Percentiles rank a stretch among this genome's conserved stretches.
Evolutionary conservation across 2,797 vertebrate species (phyloP).

Genomic region (Catharus ustulatus): DNA sequence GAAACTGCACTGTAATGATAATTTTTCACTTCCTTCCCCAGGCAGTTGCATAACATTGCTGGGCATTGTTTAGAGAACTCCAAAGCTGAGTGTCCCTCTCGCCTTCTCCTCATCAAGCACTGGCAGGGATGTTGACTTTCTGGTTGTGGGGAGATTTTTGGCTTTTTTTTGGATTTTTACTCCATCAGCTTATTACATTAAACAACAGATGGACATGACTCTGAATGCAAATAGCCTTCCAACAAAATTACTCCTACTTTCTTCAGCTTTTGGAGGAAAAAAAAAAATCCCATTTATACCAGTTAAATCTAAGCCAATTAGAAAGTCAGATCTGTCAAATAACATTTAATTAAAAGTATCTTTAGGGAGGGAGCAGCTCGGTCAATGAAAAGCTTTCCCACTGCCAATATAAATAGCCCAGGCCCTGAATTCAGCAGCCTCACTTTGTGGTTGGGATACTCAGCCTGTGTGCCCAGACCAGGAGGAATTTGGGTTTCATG

Average conservation of each 20-base stretch:
- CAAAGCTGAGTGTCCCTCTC: not conserved
- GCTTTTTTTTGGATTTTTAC: not conserved
- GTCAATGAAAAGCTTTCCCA: conserved; percentile 17
- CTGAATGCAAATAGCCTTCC: not conserved
- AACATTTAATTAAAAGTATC: conserved; percentile 26
- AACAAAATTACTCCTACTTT: not conserved
- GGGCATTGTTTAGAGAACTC: conserved; percentile 10
- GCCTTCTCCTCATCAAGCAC: not conserved
- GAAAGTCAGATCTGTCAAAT: not conserved
- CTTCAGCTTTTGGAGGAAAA: not conserved
- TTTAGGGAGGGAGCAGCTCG: not conserved
- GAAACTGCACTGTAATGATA: conserved; percentile 39
- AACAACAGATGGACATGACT: not conserved
- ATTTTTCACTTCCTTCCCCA: conserved; percentile 63
- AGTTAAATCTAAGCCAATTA: not conserved
- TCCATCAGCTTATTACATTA: not conserved
- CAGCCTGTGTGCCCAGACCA: not conserved
- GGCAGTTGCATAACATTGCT: conserved; percentile 30
- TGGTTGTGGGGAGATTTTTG: not conserved
- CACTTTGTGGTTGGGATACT: not conserved
- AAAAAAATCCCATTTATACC: not conserved
- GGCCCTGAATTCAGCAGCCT: not conserved
- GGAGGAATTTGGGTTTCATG: not conserved
- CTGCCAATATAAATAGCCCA: conserved; percentile 23
- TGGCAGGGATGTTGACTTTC: not conserved